Evolutionary conservation across 2,113 vertebrate genomes (phyloP).

Genomic region (human): DNA sequence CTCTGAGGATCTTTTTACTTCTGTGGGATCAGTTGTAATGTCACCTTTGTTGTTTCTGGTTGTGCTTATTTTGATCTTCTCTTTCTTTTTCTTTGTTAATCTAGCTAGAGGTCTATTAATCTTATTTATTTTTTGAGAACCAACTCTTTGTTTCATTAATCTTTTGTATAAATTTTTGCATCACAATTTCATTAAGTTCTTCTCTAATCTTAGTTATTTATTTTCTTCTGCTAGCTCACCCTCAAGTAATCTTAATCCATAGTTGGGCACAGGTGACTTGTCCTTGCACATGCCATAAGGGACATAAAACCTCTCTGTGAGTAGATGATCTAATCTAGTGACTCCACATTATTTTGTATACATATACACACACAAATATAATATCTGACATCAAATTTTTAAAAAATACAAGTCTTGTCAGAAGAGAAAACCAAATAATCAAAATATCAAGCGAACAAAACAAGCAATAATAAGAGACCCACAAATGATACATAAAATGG

Average conservation of each 20-base stretch:
- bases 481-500: background rate
- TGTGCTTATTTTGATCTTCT: no score
- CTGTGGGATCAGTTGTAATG: no score
- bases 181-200: no score
- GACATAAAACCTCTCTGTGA: background rate
- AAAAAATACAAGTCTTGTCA: background rate
- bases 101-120: no score
- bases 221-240: background rate
- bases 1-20: no score
- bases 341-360: background rate
- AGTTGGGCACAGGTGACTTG: background rate
- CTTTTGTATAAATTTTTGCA: no score
- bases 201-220: no score
- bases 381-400: background rate
- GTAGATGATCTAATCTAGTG: background rate
- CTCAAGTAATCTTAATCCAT: background rate
- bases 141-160: no score
- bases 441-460: background rate
- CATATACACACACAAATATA: background rate
- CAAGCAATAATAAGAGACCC: background rate
- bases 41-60: no score
- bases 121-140: no score
- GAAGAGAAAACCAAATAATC: background rate
- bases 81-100: no score
- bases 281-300: background rate